These are phyloP conservation scores for Chlamydotis undulata DNA, from an alignment of 2,113 vertebrate genomes.

Conservation along the genomic window DNA sequence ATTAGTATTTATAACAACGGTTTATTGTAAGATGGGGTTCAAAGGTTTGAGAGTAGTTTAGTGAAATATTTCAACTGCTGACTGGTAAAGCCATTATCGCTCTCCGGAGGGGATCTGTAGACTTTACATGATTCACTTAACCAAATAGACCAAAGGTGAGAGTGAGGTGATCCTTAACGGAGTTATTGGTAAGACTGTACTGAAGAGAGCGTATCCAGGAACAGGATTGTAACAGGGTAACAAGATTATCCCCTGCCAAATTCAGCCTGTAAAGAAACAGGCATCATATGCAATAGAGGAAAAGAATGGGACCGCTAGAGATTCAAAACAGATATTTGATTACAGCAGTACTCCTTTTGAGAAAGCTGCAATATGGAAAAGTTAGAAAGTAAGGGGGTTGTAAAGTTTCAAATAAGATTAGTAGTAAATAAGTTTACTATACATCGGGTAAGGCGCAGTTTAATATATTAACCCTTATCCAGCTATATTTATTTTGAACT, in stretches of 20 bases:
- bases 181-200: not conserved
- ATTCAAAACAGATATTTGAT: not conserved
- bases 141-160: constrained; percentile 37
- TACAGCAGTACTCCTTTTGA: not conserved
- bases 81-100: not conserved
- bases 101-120: constrained; percentile 10
- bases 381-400: not conserved
- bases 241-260: constrained; percentile 9
- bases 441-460: not conserved
- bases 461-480: not conserved
- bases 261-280: not conserved
- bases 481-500: not conserved
- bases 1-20: constrained; percentile 60
- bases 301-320: not conserved
- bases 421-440: not conserved
- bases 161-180: constrained; percentile 35
- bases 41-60: constrained; percentile 35
- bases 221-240: constrained; percentile 6
- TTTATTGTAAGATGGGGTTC: constrained; percentile 24
- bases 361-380: not conserved
- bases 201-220: not conserved
- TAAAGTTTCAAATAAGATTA: not conserved
- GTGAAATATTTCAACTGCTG: constrained; percentile 38
- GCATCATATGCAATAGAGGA: not conserved
- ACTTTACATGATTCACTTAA: constrained; percentile 42